Percentiles rank a stretch among this genome's conserved stretches.
phyloP scores from a whole-genome alignment of 2,113 vertebrate genomes.

The Anhinga rufa region DNA sequence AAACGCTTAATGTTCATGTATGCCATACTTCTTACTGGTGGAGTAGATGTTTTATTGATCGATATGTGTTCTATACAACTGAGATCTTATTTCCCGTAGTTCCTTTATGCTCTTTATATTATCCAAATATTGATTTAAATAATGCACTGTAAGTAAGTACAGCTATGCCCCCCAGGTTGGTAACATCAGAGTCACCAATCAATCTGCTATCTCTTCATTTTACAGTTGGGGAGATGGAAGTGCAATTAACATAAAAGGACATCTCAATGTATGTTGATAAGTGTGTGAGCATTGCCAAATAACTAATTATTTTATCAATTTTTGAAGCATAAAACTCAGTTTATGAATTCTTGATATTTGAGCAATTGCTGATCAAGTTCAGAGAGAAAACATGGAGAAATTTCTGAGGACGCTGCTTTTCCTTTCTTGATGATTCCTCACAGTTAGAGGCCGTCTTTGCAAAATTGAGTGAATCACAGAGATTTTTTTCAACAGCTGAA shows the following conservation, averaged over 20 bases:
- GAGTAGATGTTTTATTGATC: background rate
- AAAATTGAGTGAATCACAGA: background rate
- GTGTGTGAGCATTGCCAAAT: background rate
- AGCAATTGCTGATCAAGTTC: background rate
- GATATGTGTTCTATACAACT: background rate
- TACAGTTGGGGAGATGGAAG: background rate
- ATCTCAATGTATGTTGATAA: background rate
- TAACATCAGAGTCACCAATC: background rate
- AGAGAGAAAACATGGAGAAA: background rate
- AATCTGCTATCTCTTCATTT: background rate
- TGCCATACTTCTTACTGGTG: background rate
- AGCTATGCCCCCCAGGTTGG: background rate
- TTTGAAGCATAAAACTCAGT: background rate
- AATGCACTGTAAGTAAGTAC: background rate
- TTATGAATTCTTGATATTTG: background rate
- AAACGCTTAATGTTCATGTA: background rate
- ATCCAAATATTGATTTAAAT: conserved; percentile 6
- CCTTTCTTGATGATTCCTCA: background rate
- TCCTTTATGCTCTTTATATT: background rate
- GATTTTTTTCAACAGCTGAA: background rate
- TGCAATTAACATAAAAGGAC: background rate
- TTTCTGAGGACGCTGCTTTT: background rate
- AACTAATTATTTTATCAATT: background rate
- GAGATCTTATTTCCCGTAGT: background rate
- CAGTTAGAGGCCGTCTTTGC: background rate